Base-by-base conservation (phyloP, 2,113 vertebrate species). In the Glaucidium brasilianum region DNA sequence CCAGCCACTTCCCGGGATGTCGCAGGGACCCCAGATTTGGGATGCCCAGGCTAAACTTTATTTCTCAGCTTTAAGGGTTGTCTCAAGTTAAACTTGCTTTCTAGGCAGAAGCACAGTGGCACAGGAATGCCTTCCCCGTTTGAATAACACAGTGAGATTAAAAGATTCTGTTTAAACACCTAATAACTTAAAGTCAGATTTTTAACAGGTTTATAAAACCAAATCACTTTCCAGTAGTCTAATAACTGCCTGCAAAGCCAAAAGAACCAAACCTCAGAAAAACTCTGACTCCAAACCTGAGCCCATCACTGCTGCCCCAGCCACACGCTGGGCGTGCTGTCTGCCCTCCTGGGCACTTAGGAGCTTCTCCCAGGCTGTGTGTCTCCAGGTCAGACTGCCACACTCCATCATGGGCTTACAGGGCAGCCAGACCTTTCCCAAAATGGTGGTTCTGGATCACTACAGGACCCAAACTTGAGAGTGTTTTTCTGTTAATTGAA, bases 291-390 rank as follows among this genome's bases (percentile, higher is more conserved):
- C 13, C 26, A 55, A 50, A 67, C 11, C 18, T 73, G 53, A 82
- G 43, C 14, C 0, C 0, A 47, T 14, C 0, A 1, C 56, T 50
- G 43, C 47, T 74, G 30, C 26, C 21, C 32, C 50, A 30, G 56
- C 10, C 58, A 10, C 0, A 0, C 17, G 35, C 37, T 2, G 1
- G 35, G 8, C 5, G 22, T 34, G 69, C 21, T 7, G 4, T 22
- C 25, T 74, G 53, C 49, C 49, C 32, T 15, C 32, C 49, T 2
- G 0, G 5, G 60, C 25, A 21, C 19, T 9, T 6, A 5, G 18
- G 21, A 53, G 20, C 45, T 50, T 59, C 62, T 29, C 22, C 56
- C 11, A 15, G 32, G 45, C 32, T 26, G 10, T 17, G 11, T 15
- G 9, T 11, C n/a, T n/a, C 71, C 66, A 53, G 35, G 22, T 21